A percentile compares a stretch with the other conserved stretches of the same genome.
These are phyloP conservation scores for Zaprionus obscuricornis DNA, from an alignment of 2,888 invertebrate species.

Conservation along the genomic window DNA sequence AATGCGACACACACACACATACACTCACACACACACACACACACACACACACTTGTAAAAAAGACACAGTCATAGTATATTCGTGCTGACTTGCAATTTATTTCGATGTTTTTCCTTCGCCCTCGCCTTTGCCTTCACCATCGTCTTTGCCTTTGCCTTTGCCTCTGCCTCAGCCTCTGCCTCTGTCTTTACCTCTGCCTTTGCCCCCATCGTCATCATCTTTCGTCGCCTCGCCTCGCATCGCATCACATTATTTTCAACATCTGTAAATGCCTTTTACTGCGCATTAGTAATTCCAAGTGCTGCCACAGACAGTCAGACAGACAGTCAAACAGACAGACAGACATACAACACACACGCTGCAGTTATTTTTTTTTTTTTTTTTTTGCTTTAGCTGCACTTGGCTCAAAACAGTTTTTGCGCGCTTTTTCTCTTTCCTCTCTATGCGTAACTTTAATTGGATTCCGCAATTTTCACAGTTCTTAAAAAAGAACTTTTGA, in stretches of 20 bases:
- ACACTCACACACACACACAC: slow-evolving; percentile 4
- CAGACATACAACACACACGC: not conserved
- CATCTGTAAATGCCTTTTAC: slow-evolving; percentile 39
- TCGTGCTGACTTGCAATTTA: too few relatives aligned
- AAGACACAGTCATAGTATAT: not conserved
- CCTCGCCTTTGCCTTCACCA: not conserved
- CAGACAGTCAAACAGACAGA: not conserved
- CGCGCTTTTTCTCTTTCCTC: too few relatives aligned
- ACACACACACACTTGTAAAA: not conserved
- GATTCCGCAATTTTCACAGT: too few relatives aligned
- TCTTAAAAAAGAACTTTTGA: too few relatives aligned
- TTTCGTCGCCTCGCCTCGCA: not conserved
- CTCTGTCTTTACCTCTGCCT: not conserved
- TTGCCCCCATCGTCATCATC: not conserved
- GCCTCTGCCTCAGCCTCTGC: not conserved
- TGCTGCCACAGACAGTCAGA: not conserved
- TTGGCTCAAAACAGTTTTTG: too few relatives aligned
- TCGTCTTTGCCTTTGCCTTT: too few relatives aligned
- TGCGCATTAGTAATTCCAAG: slow-evolving; percentile 36
- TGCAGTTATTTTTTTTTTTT: not conserved
- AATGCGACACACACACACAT: slow-evolving; percentile 6
- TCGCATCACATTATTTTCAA: slow-evolving; percentile 19
- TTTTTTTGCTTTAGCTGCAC: too few relatives aligned
- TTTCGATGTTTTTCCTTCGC: not conserved
- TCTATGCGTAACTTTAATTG: too few relatives aligned